phyloP scores from a whole-genome alignment of 1,140 invertebrate species.

The Heliothis virescens region DNA sequence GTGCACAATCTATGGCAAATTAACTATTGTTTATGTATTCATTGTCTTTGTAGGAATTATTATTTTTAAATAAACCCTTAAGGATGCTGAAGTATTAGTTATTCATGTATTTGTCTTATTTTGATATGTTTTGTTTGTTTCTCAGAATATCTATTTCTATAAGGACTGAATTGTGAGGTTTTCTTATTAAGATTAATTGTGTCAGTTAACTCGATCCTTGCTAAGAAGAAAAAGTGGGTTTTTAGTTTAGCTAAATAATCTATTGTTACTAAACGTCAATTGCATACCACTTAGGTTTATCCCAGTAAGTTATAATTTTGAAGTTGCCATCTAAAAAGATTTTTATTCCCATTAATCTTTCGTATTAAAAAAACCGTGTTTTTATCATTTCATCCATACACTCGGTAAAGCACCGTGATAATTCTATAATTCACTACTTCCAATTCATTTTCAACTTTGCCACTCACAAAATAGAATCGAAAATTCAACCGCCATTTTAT shows the following conservation, averaged over 20 bases:
- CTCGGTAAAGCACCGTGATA: slow-evolving; percentile 16
- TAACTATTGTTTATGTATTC: not conserved
- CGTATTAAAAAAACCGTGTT: not conserved
- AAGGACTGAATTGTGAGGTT: no score
- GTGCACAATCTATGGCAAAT: not conserved
- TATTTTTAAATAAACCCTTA: no score
- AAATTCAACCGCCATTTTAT: not conserved
- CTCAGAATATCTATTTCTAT: no score
- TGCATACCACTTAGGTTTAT: no score
- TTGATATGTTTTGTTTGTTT: no score
- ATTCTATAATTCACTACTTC: not conserved
- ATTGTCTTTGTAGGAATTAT: not conserved
- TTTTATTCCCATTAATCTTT: slow-evolving; percentile 1
- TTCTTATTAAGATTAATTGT: not conserved
- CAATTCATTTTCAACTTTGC: slow-evolving; percentile 6
- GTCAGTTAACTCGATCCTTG: not conserved
- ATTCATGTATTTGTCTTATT: no score
- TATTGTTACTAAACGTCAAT: no score
- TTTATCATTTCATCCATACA: slow-evolving; percentile 35
- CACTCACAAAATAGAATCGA: not conserved
- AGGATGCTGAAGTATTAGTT: no score
- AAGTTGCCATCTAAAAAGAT: no score
- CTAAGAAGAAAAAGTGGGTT: not conserved
- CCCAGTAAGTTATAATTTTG: no score
- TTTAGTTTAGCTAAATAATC: no score